These are phyloP conservation scores for Andrena bicolor DNA, from an alignment of 2,888 invertebrate genomes.

Conservation along the genomic window DNA sequence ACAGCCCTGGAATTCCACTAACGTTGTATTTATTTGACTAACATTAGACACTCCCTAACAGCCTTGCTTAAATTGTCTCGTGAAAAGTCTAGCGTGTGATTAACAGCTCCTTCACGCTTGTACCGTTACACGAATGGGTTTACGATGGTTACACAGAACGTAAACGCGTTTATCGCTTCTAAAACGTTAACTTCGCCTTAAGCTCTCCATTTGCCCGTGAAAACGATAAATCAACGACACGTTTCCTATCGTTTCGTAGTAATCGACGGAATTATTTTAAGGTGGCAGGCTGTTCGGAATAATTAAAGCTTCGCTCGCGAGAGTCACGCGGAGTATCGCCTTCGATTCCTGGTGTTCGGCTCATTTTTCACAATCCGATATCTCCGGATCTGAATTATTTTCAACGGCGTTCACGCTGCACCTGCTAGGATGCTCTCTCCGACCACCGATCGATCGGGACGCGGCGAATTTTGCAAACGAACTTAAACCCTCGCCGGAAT, in stretches of 20 bases:
- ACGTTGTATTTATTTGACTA: constrained; percentile 8
- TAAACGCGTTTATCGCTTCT: not conserved
- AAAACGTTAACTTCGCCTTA: not conserved
- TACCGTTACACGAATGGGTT: constrained; percentile 1
- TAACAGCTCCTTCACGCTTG: constrained; percentile 1
- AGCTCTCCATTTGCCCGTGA: not conserved
- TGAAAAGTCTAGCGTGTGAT: constrained; percentile 3
- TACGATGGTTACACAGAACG: not conserved
- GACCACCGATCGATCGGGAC: not conserved
- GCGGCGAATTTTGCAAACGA: not conserved
- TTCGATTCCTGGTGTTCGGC: not conserved
- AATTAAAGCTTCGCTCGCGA: not conserved
- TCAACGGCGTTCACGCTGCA: not conserved
- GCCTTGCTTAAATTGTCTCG: constrained; percentile 1
- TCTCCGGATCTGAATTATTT: not conserved
- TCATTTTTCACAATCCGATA: not conserved
- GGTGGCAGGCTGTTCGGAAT: no score
- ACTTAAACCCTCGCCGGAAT: not conserved
- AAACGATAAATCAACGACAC: not conserved
- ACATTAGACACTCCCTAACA: not conserved
- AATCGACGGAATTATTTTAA: no score
- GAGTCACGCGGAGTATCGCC: not conserved
- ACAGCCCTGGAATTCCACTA: constrained; percentile 20
- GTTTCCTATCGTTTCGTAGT: not conserved
- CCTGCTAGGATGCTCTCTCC: no score